Conservation (phyloP, 2,888 invertebrate species). For the Heterodera filipjevi region DNA sequence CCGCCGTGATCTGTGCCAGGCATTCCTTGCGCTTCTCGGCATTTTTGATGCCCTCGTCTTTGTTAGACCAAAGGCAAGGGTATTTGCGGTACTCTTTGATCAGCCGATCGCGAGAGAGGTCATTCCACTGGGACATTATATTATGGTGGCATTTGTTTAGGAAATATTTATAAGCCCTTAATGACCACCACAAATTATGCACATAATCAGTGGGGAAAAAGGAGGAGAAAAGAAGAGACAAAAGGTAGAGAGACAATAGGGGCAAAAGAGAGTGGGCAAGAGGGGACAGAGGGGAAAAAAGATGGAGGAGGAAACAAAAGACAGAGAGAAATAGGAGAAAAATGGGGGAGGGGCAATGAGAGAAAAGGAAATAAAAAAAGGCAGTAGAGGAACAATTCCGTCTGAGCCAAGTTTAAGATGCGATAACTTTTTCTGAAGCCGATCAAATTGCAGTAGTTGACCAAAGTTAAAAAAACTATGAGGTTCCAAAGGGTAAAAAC, state of each 20-base stretch:
- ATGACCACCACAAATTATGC: not conserved
- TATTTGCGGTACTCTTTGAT: constrained; percentile 36
- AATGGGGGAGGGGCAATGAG: too few relatives aligned
- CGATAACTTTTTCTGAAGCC: too few relatives aligned
- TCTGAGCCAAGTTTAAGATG: too few relatives aligned
- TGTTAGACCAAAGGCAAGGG: constrained; percentile 33
- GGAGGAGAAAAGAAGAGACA: not conserved
- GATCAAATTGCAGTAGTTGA: too few relatives aligned
- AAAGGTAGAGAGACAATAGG: too few relatives aligned
- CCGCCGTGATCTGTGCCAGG: constrained; percentile 31
- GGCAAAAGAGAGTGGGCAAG: too few relatives aligned
- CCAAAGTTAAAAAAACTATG: too few relatives aligned
- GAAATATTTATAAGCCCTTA: not conserved
- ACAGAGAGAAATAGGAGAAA: not conserved
- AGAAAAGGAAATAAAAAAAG: not conserved
- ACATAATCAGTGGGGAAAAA: not conserved
- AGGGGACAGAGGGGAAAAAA: not conserved
- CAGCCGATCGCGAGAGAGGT: constrained; percentile 35
- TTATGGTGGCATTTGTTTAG: too few relatives aligned
- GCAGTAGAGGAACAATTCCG: too few relatives aligned
- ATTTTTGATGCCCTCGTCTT: constrained; percentile 28
- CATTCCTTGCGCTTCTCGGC: constrained; percentile 35
- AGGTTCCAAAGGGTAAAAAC: too few relatives aligned
- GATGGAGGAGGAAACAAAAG: not conserved
- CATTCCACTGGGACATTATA: constrained; percentile 42